Conservation (phyloP, 2,113 vertebrate genomes). For the Apteryx mantelli region DNA sequence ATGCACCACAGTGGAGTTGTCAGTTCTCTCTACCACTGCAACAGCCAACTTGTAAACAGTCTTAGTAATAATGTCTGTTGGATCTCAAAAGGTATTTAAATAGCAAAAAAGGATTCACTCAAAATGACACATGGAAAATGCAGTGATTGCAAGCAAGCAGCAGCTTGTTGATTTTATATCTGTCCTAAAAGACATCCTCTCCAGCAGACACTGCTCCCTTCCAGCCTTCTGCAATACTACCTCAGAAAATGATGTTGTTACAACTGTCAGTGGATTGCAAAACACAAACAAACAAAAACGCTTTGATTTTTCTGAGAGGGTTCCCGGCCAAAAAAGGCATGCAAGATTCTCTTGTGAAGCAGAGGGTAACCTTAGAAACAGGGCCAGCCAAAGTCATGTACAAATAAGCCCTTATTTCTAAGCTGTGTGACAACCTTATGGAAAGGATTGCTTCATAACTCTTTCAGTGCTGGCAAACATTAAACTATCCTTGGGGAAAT, state of each 20-base stretch:
- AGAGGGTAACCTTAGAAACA: not conserved
- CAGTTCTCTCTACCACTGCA: not conserved
- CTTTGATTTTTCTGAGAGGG: not conserved
- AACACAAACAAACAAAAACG: not conserved
- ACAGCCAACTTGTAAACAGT: not conserved
- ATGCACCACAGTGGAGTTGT: not conserved
- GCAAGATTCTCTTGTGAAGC: not conserved
- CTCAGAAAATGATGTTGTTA: not conserved
- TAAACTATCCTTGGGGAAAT: not conserved
- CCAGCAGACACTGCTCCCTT: not conserved
- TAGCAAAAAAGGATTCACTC: not conserved
- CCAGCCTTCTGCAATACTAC: not conserved
- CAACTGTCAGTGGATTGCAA: conserved; percentile 16
- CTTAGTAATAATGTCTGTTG: not conserved
- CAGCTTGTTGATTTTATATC: not conserved
- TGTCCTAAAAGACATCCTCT: not conserved
- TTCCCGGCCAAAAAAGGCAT: not conserved
- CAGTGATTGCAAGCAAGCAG: not conserved
- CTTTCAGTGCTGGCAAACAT: not conserved
- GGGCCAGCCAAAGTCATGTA: not conserved
- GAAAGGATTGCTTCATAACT: not conserved
- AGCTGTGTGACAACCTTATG: not conserved
- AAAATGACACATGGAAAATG: not conserved
- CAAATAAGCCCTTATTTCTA: not conserved
- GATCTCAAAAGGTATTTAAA: not conserved